Percentiles rank a stretch among this genome's conserved stretches.
These are phyloP conservation scores for Mohoua ochrocephala DNA, from an alignment of 2,113 vertebrate species.

Conservation along the genomic window DNA sequence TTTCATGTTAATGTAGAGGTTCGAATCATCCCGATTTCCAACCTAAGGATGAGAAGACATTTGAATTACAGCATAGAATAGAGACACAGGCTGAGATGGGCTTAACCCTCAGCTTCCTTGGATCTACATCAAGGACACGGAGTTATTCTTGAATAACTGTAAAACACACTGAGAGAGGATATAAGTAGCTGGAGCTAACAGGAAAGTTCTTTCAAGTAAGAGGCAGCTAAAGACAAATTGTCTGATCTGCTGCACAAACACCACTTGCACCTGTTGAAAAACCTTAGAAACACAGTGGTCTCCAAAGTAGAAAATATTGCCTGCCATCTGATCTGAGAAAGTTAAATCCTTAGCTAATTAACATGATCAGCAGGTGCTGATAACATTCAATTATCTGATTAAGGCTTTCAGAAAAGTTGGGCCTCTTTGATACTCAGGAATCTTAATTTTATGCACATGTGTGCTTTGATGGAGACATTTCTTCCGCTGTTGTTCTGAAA, in stretches of 20 bases:
- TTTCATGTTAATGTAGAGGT: slow-evolving; percentile 97
- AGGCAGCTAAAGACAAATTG: neutral
- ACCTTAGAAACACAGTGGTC: neutral
- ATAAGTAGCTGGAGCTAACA: neutral
- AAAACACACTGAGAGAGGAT: neutral
- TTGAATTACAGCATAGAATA: neutral
- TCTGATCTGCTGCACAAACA: neutral
- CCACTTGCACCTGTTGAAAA: neutral
- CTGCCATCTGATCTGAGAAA: neutral
- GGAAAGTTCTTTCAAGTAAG: neutral
- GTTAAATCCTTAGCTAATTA: slow-evolving; percentile 19
- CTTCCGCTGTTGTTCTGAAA: neutral
- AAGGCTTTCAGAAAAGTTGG: neutral
- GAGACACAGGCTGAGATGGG: neutral
- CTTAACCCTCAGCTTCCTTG: neutral
- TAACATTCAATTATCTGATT: slow-evolving; percentile 30
- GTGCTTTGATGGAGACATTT: neutral
- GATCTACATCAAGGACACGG: neutral
- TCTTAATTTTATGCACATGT: neutral
- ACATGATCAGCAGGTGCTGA: neutral
- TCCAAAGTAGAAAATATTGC: neutral
- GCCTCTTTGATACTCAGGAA: neutral
- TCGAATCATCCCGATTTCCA: slow-evolving; percentile 93
- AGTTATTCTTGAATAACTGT: neutral
- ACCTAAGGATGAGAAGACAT: slow-evolving; percentile 76